These are phyloP conservation scores for Catocala sponsa DNA, from an alignment of 2,888 invertebrate genomes.

Conservation along the genomic window DNA sequence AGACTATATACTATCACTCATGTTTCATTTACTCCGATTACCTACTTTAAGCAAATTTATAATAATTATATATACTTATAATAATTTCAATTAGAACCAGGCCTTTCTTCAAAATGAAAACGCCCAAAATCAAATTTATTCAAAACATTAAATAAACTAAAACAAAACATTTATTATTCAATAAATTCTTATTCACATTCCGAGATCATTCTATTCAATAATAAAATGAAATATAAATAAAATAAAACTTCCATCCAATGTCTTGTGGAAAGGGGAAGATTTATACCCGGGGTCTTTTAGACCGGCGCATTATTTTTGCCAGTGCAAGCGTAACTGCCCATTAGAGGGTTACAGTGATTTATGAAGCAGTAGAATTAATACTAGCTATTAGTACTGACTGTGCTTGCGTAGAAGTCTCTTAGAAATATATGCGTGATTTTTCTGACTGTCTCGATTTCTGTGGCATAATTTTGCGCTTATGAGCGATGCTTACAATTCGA, in stretches of 20 bases:
- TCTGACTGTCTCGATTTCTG: too few species aligned
- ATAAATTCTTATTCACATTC: conserved; percentile 11
- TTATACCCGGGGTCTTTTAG: conserved; percentile 65
- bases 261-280: conserved; percentile 56
- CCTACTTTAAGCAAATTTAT: too few species aligned
- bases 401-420: background rate
- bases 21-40: too few species aligned
- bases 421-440: too few species aligned
- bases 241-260: conserved; percentile 52
- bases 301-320: conserved; percentile 69
- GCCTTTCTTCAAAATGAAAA: too few species aligned
- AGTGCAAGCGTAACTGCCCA: conserved; percentile 72
- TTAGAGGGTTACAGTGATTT: conserved; percentile 70
- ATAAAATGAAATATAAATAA: conserved; percentile 8
- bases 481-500: too few species aligned
- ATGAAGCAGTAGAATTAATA: conserved; percentile 34
- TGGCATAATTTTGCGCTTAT: too few species aligned
- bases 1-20: too few species aligned
- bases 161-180: background rate
- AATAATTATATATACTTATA: too few species aligned
- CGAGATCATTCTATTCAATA: conserved; percentile 3
- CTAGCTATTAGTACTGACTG: conserved; percentile 15
- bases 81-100: too few species aligned
- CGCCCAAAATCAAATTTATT: too few species aligned
- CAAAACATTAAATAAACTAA: background rate